phyloP scores from a whole-genome alignment of 1,140 invertebrate genomes.

The Phymorhynchus buccinoides region DNA sequence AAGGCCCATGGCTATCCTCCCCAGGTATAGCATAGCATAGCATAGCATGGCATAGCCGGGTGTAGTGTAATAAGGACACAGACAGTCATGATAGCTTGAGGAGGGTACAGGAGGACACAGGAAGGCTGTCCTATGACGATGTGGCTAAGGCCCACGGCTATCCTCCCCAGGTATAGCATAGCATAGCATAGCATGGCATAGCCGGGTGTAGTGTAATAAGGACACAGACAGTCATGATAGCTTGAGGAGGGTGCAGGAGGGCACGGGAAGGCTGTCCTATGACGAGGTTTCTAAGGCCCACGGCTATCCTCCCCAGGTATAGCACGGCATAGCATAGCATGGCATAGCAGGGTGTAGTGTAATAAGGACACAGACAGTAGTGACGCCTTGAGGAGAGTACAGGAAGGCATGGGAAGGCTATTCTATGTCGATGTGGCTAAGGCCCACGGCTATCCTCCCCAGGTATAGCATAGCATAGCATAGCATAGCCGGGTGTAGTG shows the following conservation, averaged over 20 bases:
- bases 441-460: conserved; percentile 34
- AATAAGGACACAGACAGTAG: too few relatives aligned
- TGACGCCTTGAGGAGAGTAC: conserved; percentile 26
- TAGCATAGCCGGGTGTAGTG: too few relatives aligned
- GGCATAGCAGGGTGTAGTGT: too few relatives aligned
- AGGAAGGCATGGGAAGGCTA: conserved; percentile 26
- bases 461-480: too few relatives aligned
- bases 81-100: too few relatives aligned
- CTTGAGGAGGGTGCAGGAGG: conserved; percentile 14
- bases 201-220: too few relatives aligned
- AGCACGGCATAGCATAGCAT: too few relatives aligned
- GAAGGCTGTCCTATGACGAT: conserved; percentile 35
- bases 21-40: too few relatives aligned
- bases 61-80: too few relatives aligned
- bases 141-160: conserved; percentile 34
- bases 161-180: conserved; percentile 11
- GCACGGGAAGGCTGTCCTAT: conserved; percentile 34
- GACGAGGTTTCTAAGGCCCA: conserved; percentile 35
- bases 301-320: conserved; percentile 30
- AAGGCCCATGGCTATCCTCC: conserved; percentile 36
- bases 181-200: too few relatives aligned
- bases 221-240: too few relatives aligned
- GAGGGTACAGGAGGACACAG: conserved; percentile 13
- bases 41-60: too few relatives aligned
- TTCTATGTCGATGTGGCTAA: conserved; percentile 37